Evolutionary conservation across 2,113 vertebrate species (phyloP).

Genomic region (Bungarus multicinctus): DNA sequence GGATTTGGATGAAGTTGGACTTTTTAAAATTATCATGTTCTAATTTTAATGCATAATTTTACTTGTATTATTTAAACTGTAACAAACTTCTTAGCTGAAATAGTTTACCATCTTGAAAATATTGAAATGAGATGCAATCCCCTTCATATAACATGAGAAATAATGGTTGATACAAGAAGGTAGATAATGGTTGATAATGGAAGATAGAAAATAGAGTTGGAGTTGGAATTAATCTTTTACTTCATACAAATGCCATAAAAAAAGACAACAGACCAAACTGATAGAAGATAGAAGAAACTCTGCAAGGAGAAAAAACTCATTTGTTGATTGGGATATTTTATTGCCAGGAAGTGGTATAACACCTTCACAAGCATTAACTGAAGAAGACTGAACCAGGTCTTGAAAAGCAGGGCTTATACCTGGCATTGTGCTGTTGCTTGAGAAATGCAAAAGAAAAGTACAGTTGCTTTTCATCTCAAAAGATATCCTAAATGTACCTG

Average conservation of each 20-base stretch:
- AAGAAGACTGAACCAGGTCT: background rate
- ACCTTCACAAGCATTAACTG: background rate
- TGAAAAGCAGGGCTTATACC: background rate
- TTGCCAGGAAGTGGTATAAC: background rate
- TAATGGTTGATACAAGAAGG: background rate
- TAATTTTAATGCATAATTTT: background rate
- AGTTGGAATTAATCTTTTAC: background rate
- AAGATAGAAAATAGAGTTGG: background rate
- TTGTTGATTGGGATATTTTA: background rate
- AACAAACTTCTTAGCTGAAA: background rate
- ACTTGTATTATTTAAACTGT: background rate
- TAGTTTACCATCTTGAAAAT: background rate
- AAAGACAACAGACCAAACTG: background rate
- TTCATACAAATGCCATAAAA: background rate
- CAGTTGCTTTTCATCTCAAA: background rate
- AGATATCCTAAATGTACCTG: background rate
- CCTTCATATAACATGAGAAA: background rate
- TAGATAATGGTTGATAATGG: no score
- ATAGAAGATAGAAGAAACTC: background rate
- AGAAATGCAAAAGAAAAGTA: background rate
- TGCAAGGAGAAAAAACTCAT: background rate
- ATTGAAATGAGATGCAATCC: background rate
- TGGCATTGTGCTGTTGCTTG: background rate
- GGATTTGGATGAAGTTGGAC: background rate
- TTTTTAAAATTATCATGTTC: background rate